Conservation (phyloP, 2,113 vertebrate genomes). For the Gadus chalcogrammus region DNA sequence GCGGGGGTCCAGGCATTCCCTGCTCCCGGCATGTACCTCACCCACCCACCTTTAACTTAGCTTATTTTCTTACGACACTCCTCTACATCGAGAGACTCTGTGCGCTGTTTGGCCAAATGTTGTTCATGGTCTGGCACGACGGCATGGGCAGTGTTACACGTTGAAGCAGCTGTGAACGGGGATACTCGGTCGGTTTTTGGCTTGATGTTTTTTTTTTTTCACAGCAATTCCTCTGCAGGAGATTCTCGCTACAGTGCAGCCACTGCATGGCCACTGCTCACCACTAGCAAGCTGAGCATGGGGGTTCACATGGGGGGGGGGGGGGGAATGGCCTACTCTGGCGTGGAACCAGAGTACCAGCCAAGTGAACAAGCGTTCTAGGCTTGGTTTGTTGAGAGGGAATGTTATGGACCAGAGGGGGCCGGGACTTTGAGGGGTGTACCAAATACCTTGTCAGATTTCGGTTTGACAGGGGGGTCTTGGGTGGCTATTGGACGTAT, state of each 20-base stretch:
- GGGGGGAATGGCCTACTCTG: constrained; percentile 36
- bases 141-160: constrained; percentile 44
- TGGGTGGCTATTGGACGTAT: constrained; percentile 25
- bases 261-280: constrained; percentile 53
- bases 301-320: constrained; percentile 45
- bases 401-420: not conserved
- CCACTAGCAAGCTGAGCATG: constrained; percentile 45
- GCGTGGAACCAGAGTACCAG: constrained; percentile 10
- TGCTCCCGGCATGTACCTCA: constrained; percentile 58
- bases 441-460: constrained; percentile 49
- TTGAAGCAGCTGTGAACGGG: constrained; percentile 45
- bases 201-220: too few relatives aligned
- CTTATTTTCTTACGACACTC: constrained; percentile 10
- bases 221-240: not conserved
- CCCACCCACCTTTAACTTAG: not conserved
- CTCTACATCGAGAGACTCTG: constrained; percentile 40
- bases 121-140: constrained; percentile 29
- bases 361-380: constrained; percentile 18
- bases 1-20: constrained; percentile 51
- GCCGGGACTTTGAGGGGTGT: constrained; percentile 3
- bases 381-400: constrained; percentile 4
- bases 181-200: too few relatives aligned
- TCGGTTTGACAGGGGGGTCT: constrained; percentile 16
- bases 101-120: constrained; percentile 28
- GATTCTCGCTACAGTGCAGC: constrained; percentile 11